Base-by-base conservation (phyloP, 1,140 invertebrate species). In the Limonius californicus region DNA sequence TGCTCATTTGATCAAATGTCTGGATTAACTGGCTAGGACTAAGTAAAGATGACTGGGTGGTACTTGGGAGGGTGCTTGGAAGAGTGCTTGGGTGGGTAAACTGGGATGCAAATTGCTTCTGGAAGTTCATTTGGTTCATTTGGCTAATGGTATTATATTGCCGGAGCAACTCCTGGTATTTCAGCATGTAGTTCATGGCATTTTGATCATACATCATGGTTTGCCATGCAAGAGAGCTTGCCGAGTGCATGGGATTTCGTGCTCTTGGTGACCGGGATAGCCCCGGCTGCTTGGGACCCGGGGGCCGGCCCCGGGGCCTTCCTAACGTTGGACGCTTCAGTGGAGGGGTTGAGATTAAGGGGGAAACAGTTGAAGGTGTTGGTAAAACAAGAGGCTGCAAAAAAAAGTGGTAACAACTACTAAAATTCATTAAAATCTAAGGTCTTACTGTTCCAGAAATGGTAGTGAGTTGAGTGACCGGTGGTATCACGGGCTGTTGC, bases 231-330 rank as follows among this genome's bases (percentile, higher is more conserved):
- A 56, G 6, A 0, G 64, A 47, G 32, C 69, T 72, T 55, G 66
- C 62, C 72, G 70, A 72, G 4, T 62, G 43, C 4, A 16, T 14
- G 0, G 65, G 59, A 43, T 66, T 71, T 43, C 69, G 65, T 11
- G 63, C 61, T 54, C 71, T 67, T 11, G 68, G 61, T 8, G 62
- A 39, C 19, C 68, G 63, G 12, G 47, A 18, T 61, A 71, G 70
- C 1, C 68, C 67, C 4, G 69, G 67, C 47, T 68, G 57, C 59
- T 73, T 74, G 0, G 73, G 70, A 12, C 73, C 60, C 0, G 75
- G 75, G 1, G 75, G 75, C 0, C 75, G 62, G 7, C 75, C 75
- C 47, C 75, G 61, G 0, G 75, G 74, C 63, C 75, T 63, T 18
- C 72, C 69, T 8, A 68, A 27, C 14, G 54, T 60, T 4, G 74